Conservation (phyloP, 2,797 vertebrate genomes). For the Bradypus variegatus region DNA sequence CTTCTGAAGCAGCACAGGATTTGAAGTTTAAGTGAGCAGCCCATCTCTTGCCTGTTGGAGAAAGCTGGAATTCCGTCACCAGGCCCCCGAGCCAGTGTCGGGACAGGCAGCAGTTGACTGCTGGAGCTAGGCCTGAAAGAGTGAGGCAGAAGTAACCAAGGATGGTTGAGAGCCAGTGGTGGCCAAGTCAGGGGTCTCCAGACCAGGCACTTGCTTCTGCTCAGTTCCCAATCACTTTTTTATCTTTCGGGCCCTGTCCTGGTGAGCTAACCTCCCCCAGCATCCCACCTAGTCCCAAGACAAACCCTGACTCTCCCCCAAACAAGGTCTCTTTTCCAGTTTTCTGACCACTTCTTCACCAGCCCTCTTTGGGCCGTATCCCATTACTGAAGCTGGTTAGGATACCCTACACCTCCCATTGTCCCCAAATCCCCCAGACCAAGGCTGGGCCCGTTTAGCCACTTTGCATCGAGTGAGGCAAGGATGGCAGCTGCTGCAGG, state of each 20-base stretch:
- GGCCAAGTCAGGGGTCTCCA: neutral
- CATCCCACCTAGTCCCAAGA: neutral
- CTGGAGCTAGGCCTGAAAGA: neutral
- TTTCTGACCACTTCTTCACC: neutral
- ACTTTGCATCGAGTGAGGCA: neutral
- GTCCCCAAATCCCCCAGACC: neutral
- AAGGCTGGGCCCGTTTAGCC: neutral
- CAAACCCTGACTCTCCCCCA: neutral
- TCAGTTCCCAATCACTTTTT: neutral
- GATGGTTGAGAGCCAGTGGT: neutral
- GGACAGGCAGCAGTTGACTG: neutral
- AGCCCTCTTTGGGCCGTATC: neutral
- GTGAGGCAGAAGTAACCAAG: neutral
- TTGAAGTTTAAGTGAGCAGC: neutral
- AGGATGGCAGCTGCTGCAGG: neutral
- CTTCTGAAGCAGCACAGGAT: neutral
- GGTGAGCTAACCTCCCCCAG: neutral
- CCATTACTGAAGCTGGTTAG: neutral
- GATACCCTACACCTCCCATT: neutral
- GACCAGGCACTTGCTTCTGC: neutral
- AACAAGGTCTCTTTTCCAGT: neutral
- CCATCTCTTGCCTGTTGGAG: too few species aligned
- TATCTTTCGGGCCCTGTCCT: neutral
- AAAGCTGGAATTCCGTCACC: neutral
- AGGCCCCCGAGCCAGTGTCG: neutral